A percentile compares a stretch with the other conserved stretches of the same genome.
Conservation (phyloP, 2,888 invertebrate species). For the Steinernema hermaphroditum region DNA sequence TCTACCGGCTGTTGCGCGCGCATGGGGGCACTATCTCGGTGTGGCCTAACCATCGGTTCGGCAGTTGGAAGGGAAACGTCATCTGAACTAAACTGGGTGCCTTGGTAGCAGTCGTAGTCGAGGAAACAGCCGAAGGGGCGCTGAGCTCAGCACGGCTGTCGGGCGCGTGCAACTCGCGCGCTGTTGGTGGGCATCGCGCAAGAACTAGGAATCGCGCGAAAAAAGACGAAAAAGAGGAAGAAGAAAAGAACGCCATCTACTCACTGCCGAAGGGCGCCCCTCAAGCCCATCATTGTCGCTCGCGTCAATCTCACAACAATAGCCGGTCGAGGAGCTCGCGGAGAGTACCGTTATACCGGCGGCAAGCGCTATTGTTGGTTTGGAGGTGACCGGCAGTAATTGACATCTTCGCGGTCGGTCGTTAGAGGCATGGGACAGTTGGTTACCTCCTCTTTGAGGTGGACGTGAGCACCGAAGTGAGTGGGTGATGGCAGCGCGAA, state of each 20-base stretch:
- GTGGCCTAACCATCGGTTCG: no score
- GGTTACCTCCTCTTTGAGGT: not conserved
- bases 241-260: slow-evolving; percentile 26
- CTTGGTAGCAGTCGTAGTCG: not conserved
- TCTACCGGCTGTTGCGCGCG: not conserved
- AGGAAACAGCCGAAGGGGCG: not conserved
- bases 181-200: slow-evolving; percentile 27
- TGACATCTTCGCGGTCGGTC: slow-evolving; percentile 25
- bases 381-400: slow-evolving; percentile 24
- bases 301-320: slow-evolving; percentile 18
- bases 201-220: slow-evolving; percentile 13
- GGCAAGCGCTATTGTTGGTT: not conserved
- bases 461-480: not conserved
- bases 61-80: no score
- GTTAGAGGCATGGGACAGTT: slow-evolving; percentile 19
- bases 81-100: no score
- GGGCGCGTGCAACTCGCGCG: slow-evolving; percentile 29
- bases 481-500: not conserved
- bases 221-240: slow-evolving; percentile 19
- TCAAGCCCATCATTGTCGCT: slow-evolving; percentile 22
- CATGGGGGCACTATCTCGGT: no score
- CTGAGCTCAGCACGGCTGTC: slow-evolving; percentile 12
- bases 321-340: slow-evolving; percentile 14
- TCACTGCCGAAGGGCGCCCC: slow-evolving; percentile 26
- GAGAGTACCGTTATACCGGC: slow-evolving; percentile 15